These are phyloP conservation scores for Polypterus senegalus DNA, from an alignment of 2,113 vertebrate species.

Conservation along the genomic window DNA sequence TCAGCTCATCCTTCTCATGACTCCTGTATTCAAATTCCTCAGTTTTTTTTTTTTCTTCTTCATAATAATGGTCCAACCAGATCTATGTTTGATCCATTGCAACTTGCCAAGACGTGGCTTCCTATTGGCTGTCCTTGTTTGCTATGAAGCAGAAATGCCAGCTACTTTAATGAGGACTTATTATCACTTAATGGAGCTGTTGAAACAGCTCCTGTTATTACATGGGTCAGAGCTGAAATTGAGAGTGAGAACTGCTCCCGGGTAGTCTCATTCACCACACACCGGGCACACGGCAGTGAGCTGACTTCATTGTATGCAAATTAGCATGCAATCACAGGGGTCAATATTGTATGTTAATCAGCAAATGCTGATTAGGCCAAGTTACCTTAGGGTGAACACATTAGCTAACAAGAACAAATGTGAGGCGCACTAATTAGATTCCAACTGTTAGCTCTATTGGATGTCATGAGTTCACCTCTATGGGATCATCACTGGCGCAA, in stretches of 20 bases:
- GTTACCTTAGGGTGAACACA: conserved; percentile 1
- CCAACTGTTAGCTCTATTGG: background rate
- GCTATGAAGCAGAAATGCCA: conserved; percentile 1
- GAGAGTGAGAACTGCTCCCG: background rate
- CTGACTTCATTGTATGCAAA: conserved; percentile 8
- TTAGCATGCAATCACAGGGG: background rate
- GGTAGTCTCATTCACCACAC: too few species aligned
- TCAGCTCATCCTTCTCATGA: too few species aligned
- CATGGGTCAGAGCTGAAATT: too few species aligned
- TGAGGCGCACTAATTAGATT: conserved; percentile 4
- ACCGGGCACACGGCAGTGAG: background rate
- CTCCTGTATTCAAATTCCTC: too few species aligned
- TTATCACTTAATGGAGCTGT: conserved; percentile 2
- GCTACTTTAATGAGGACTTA: conserved; percentile 6
- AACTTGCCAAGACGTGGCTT: too few species aligned
- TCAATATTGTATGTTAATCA: conserved; percentile 12
- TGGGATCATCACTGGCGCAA: too few species aligned
- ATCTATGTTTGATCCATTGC: too few species aligned
- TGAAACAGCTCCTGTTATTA: background rate
- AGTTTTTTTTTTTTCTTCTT: too few species aligned
- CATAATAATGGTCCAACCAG: too few species aligned
- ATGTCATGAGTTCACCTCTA: background rate
- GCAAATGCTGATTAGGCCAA: conserved; percentile 10
- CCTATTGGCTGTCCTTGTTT: background rate
- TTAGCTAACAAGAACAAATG: conserved; percentile 3